Evolutionary conservation across 2,113 vertebrate species (phyloP).

Genomic region (Murina feae): DNA sequence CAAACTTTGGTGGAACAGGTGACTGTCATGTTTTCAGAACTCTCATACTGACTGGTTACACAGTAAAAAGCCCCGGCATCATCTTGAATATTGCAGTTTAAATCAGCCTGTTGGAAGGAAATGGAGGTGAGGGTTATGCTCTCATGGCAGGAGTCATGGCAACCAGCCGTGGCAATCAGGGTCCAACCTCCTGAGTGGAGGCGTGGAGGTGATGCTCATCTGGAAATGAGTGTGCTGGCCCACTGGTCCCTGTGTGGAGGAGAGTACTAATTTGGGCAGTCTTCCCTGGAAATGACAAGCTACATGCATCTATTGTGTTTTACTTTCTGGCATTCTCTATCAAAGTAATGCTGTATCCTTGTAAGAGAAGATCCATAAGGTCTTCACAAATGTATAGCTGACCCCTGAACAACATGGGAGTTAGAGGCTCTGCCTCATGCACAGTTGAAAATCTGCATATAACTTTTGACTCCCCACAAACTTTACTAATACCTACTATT

Average conservation of each 20-base stretch:
- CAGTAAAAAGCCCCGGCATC: conserved; percentile 96
- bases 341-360: not conserved
- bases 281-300: not conserved
- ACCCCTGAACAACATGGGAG: not conserved
- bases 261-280: not conserved
- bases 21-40: conserved; percentile 99
- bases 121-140: conserved; percentile 8
- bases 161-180: not conserved
- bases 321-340: not conserved
- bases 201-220: not conserved
- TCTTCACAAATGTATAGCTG: not conserved
- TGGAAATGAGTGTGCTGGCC: not conserved
- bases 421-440: not conserved
- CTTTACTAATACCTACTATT: not conserved
- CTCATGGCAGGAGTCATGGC: not conserved
- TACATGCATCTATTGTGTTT: not conserved
- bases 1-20: conserved; percentile 99
- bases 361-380: not conserved
- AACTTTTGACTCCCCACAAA: not conserved
- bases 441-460: not conserved
- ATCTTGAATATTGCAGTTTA: conserved; percentile 98
- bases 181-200: not conserved
- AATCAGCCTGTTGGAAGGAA: conserved; percentile 88
- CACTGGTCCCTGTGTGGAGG: not conserved
- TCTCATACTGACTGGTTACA: conserved; percentile 98